Conservation (phyloP, 2,888 invertebrate genomes). For the Sinelater perroti region DNA sequence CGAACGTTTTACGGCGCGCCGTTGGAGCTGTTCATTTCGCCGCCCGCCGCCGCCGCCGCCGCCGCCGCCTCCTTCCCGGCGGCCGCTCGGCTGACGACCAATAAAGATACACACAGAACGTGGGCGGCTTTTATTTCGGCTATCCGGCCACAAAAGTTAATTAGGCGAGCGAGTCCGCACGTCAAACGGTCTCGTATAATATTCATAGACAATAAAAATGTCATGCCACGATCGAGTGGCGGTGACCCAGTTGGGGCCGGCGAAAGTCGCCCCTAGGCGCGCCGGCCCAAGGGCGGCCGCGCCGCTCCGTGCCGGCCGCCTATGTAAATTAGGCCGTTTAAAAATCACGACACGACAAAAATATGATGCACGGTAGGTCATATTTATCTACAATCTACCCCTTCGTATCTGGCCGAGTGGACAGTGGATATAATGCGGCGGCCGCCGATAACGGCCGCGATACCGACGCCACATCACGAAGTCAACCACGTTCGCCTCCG, state of each 20-base stretch:
- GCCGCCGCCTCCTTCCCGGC: constrained; percentile 14
- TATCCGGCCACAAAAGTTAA: constrained; percentile 36
- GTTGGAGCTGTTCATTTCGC: constrained; percentile 22
- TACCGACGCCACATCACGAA: constrained; percentile 34
- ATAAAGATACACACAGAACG: constrained; percentile 28
- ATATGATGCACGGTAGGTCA: constrained; percentile 49
- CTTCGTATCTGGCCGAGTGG: constrained; percentile 40
- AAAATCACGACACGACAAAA: constrained; percentile 50
- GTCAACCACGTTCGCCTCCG: constrained; percentile 26
- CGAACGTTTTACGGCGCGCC: constrained; percentile 40
- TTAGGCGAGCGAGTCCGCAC: constrained; percentile 37
- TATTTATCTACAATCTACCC: constrained; percentile 45
- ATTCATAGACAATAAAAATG: constrained; percentile 44
- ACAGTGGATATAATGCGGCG: constrained; percentile 41
- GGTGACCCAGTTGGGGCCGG: constrained; percentile 34
- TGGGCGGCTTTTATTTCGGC: constrained; percentile 28
- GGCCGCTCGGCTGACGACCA: constrained; percentile 8
- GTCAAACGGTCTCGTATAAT: constrained; percentile 38
- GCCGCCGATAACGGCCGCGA: constrained; percentile 33
- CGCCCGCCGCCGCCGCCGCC: constrained; percentile 15
- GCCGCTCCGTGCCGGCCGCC: constrained; percentile 39
- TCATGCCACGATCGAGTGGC: constrained; percentile 41
- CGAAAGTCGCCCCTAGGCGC: constrained; percentile 32
- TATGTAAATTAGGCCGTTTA: constrained; percentile 48
- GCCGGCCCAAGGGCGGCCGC: constrained; percentile 37